phyloP scores from a whole-genome alignment of 2,888 invertebrate species.

The Pterostichus niger region DNA sequence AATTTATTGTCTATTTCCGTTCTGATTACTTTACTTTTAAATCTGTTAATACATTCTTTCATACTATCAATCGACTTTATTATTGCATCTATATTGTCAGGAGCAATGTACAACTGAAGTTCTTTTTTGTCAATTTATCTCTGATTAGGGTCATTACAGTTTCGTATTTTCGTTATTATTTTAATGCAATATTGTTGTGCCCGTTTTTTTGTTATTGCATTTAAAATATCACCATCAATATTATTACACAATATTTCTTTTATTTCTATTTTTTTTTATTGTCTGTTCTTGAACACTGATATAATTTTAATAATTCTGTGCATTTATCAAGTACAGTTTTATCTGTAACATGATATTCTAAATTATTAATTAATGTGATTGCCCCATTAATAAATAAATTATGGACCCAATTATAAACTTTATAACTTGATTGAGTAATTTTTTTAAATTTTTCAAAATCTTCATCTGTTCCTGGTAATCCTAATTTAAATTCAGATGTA shows the following conservation, averaged over 20 bases:
- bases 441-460: constrained; percentile 7
- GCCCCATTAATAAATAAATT: constrained; percentile 19
- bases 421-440: constrained; percentile 18
- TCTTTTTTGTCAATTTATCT: neutral
- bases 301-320: neutral
- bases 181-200: neutral
- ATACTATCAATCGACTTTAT: neutral
- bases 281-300: neutral
- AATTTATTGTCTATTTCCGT: neutral
- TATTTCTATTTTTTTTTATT: constrained; percentile 2
- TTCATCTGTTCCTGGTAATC: neutral
- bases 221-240: neutral
- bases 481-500: constrained; percentile 9
- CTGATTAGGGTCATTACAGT: neutral
- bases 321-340: neutral
- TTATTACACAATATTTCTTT: neutral
- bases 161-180: neutral
- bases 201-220: constrained; percentile 2
- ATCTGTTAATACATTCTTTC: constrained; percentile 1
- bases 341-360: constrained; percentile 20
- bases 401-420: constrained; percentile 11
- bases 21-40: constrained; percentile 12
- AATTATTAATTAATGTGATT: constrained; percentile 23
- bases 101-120: constrained; percentile 17
- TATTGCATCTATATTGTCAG: neutral